These are phyloP conservation scores for Zelostemma sp. DNA, from an alignment of 1,140 invertebrate genomes.

Conservation along the genomic window DNA sequence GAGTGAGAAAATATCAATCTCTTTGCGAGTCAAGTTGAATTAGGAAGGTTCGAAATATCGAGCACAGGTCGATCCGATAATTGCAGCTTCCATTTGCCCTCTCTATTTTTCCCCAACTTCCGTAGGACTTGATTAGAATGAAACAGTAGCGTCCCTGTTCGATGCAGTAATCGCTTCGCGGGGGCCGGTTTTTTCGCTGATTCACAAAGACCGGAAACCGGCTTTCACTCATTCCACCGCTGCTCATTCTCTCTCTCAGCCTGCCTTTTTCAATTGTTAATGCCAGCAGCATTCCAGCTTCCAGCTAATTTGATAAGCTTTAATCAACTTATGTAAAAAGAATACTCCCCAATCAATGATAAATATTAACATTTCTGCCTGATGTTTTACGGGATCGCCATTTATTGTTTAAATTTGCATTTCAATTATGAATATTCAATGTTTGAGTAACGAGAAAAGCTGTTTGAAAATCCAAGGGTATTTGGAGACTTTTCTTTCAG, in stretches of 20 bases:
- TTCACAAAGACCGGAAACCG: constrained; percentile 30
- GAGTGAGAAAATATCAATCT: constrained; percentile 23
- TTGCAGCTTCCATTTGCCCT: constrained; percentile 34
- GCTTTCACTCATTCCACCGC: background rate
- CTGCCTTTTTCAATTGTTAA: constrained; percentile 2
- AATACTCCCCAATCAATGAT: background rate
- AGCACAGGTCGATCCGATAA: constrained; percentile 35
- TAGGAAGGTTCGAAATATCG: constrained; percentile 25
- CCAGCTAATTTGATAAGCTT: background rate
- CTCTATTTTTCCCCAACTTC: constrained; percentile 36
- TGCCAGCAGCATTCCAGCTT: background rate
- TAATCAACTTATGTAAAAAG: background rate
- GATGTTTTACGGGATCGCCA: too few relatives aligned
- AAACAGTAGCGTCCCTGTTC: constrained; percentile 29
- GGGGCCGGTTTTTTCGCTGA: constrained; percentile 30
- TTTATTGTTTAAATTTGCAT: too few relatives aligned
- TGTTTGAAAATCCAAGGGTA: too few relatives aligned
- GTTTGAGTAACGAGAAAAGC: too few relatives aligned
- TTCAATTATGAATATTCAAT: too few relatives aligned
- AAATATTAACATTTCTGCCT: background rate
- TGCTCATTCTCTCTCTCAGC: background rate
- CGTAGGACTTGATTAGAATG: constrained; percentile 38
- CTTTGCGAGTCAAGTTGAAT: constrained; percentile 19
- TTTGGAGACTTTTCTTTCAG: too few relatives aligned
- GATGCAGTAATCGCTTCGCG: constrained; percentile 21